A percentile compares a stretch with the other conserved stretches of the same genome.
These are phyloP conservation scores for Dryoscopus gambensis DNA, from an alignment of 2,113 vertebrate species.

Conservation along the genomic window DNA sequence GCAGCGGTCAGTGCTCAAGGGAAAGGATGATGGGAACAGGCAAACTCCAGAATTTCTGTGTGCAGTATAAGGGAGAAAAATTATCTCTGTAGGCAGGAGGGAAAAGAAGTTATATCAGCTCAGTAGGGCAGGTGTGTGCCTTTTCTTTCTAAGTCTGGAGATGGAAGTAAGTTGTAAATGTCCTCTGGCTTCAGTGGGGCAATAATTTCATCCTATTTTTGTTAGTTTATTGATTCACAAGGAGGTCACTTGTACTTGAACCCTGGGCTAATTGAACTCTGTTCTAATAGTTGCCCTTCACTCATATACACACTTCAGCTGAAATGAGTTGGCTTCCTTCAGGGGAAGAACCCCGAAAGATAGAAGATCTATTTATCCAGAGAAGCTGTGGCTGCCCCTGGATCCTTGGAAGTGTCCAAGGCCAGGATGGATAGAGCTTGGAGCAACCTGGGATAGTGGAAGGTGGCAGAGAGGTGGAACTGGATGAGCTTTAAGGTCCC, in stretches of 20 bases:
- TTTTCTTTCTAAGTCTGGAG: background rate
- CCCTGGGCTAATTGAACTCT: background rate
- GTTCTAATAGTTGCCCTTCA: background rate
- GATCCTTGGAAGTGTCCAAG: background rate
- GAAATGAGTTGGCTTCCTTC: background rate
- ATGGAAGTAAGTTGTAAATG: background rate
- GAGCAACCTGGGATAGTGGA: background rate
- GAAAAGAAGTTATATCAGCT: background rate
- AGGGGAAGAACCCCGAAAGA: background rate
- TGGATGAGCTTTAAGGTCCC: background rate
- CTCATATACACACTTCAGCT: background rate
- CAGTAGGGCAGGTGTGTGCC: background rate
- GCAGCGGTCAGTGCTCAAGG: background rate
- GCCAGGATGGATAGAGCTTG: background rate
- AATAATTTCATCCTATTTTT: background rate
- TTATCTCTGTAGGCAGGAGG: accelerated
- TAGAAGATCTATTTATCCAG: background rate
- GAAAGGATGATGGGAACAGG: background rate
- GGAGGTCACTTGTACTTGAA: background rate
- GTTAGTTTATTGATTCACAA: background rate
- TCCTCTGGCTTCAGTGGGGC: background rate
- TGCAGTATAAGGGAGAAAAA: background rate
- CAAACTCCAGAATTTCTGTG: background rate
- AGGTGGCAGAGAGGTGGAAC: background rate
- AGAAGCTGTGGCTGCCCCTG: background rate